Evolutionary conservation across 2,888 invertebrate species (phyloP).

Genomic region (Nebria brevicollis): DNA sequence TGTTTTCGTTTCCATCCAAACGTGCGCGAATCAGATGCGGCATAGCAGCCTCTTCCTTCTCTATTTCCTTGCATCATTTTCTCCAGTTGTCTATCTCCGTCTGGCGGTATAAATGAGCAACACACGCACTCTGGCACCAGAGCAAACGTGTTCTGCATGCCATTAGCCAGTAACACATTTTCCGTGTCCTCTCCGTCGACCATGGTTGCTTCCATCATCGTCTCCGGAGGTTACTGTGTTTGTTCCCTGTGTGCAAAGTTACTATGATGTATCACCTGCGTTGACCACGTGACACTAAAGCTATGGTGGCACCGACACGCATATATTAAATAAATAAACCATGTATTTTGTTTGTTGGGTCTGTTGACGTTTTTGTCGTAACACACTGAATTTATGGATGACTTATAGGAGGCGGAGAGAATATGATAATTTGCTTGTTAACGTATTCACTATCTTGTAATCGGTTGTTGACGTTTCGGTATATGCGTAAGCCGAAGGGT

Average conservation of each 20-base stretch:
- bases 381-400: conserved; percentile 16
- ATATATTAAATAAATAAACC: not conserved
- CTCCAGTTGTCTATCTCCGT: not conserved
- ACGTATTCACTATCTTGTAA: conserved; percentile 1
- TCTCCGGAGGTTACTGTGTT: conserved; percentile 7
- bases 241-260: not conserved
- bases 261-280: conserved; percentile 18
- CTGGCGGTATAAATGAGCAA: conserved; percentile 12
- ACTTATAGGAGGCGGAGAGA: not conserved
- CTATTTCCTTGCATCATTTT: not conserved
- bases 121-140: not conserved
- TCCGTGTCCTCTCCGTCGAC: not conserved
- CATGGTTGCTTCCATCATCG: not conserved
- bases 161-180: conserved; percentile 10
- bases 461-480: not conserved
- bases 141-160: conserved; percentile 22
- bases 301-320: not conserved
- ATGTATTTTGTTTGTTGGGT: not conserved
- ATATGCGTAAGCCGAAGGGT: not conserved
- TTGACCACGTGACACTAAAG: conserved; percentile 9
- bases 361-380: conserved; percentile 8
- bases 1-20: conserved; percentile 19
- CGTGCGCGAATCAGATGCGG: not conserved
- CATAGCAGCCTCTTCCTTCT: not conserved
- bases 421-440: not conserved